Base-by-base conservation (phyloP, 2,888 invertebrate species). In the Argyresthia goedartella region DNA sequence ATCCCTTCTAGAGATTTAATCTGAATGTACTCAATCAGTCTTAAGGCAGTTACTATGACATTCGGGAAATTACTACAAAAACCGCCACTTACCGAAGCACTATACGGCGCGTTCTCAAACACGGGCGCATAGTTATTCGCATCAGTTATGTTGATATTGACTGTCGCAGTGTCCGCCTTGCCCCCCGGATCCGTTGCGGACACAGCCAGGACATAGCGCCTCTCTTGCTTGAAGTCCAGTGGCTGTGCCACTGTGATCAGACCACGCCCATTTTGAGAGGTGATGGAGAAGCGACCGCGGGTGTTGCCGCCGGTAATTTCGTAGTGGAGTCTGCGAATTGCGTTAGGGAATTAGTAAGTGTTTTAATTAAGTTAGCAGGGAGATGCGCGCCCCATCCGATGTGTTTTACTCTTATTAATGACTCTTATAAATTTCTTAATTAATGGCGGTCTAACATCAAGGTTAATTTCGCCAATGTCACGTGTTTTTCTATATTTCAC, bases 91-190 rank as follows among this genome's bases (percentile, higher is more conserved):
- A 89, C 93, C 52, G 93, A 92, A 1, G 95, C 93, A 1, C 94
- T 92, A 69, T 98, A 98, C 0, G 97, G 97, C 0, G 96, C 95
- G 68, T 95, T 95, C 71, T 97, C 95, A 68, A 98, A 98, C 1
- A 93, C 93, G 0, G 98, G 98, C 0, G 96, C 92, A 69, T 93
- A 95, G 66, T 97, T 97, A 75, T 98, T 98, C 0, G 97, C 97
- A 77, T 98, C 98, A 0, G 96, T 94, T 0, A 99, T 91, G 68
- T 97, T 96, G 4, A 99, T 93, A 66, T 95, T 94, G 11, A 98
- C 94, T 51, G 95, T 92, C 0, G 97, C 95, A 0, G 94, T 93
- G 63, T 97, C 98, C 1, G 91, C 92, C 48, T 95, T 86, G 0
- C 96, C 95, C 0, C 96, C 97, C 0, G 95, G 92, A 73, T 98